Percentiles rank a stretch among this genome's conserved stretches.
These are phyloP conservation scores for Oenanthe oenanthe DNA, from an alignment of 2,113 vertebrate genomes.

Conservation along the genomic window DNA sequence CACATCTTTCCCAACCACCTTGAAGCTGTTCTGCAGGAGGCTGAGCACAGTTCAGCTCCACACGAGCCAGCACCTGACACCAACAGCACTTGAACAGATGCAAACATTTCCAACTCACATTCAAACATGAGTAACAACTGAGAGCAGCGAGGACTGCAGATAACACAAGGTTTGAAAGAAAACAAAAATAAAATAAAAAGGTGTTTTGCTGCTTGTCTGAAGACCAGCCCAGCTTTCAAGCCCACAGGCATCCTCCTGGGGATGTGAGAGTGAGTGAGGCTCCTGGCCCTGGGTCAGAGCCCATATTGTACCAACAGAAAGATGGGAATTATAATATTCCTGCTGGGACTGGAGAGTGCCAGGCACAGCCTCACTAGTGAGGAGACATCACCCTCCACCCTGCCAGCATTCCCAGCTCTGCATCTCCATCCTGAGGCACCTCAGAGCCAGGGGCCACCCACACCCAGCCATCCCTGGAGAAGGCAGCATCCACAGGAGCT, in stretches of 20 bases:
- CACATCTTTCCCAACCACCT: background rate
- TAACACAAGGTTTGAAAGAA: background rate
- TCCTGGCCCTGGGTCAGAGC: background rate
- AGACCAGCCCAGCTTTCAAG: background rate
- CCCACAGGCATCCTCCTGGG: background rate
- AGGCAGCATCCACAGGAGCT: background rate
- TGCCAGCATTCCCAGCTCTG: background rate
- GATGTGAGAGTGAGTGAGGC: background rate
- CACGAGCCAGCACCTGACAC: background rate
- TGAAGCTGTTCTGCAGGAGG: background rate
- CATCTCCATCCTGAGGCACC: background rate
- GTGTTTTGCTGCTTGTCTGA: background rate
- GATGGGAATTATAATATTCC: fast-evolving
- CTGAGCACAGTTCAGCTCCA: background rate
- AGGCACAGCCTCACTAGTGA: background rate
- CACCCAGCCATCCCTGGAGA: background rate
- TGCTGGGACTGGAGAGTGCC: background rate
- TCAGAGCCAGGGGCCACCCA: background rate
- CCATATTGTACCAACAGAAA: fast-evolving
- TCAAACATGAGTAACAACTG: background rate
- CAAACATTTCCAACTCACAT: background rate
- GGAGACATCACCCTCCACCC: background rate
- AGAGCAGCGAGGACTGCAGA: background rate
- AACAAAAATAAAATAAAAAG: background rate
- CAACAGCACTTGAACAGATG: background rate